Evolutionary conservation across 1,140 invertebrate species (phyloP).

Genomic region (Leucophenga varia): DNA sequence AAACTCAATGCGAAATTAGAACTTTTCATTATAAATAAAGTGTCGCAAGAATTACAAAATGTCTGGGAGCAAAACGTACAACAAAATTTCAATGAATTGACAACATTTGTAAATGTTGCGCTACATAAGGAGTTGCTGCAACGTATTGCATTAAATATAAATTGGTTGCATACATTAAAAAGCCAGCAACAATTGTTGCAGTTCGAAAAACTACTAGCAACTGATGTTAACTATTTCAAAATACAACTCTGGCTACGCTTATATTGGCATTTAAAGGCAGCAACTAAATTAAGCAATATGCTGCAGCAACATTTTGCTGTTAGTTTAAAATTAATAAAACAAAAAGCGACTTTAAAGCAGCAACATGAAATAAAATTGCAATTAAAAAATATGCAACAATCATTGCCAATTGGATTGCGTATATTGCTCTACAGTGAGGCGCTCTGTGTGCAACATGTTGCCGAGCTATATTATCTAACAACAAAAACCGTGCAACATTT

Average conservation of each 20-base stretch:
- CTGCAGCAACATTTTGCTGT: conserved; percentile 22
- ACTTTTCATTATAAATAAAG: no score
- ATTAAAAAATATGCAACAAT: conserved; percentile 32
- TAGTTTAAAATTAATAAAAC: no score
- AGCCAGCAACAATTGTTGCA: neutral
- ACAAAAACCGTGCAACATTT: conserved; percentile 4
- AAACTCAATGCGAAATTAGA: no score
- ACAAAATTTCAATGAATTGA: no score
- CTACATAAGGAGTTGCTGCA: conserved; percentile 12
- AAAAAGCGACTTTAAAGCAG: no score
- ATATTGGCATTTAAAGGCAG: conserved; percentile 22
- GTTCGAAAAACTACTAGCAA: conserved; percentile 16
- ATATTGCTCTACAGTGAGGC: conserved; percentile 12
- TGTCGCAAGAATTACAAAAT: no score
- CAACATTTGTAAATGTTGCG: no score
- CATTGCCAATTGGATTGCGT: conserved; percentile 15
- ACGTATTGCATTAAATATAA: conserved; percentile 24
- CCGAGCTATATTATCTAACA: conserved; percentile 16
- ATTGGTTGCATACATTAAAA: conserved; percentile 8
- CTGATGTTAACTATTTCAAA: conserved; percentile 15
- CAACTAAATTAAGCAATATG: no score
- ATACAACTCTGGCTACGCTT: conserved; percentile 23
- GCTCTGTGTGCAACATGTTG: conserved; percentile 25
- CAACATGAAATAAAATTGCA: no score
- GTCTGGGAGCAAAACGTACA: no score